Conservation (phyloP, 2,113 vertebrate genomes). For the Bufo gargarizans region DNA sequence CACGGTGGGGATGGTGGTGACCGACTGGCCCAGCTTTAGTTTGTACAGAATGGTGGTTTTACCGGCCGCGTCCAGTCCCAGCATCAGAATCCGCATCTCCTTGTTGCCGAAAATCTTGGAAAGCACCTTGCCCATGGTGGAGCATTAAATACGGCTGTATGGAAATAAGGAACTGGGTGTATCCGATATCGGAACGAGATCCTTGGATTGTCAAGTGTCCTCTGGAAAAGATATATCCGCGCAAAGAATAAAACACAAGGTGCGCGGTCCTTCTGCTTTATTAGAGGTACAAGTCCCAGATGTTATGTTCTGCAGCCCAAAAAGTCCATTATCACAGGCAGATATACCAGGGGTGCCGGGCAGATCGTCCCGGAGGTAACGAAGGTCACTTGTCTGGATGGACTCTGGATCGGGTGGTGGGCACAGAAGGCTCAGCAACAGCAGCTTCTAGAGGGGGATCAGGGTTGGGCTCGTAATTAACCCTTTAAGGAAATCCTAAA, state of each 20-base stretch:
- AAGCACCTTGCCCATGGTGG: slow-evolving; percentile 96
- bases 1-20: slow-evolving; percentile 98
- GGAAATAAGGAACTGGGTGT: neutral
- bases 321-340: neutral
- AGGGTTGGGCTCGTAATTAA: too few relatives aligned
- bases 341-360: neutral
- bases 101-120: slow-evolving; percentile 99
- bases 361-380: neutral
- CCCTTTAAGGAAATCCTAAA: neutral
- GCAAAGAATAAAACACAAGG: neutral
- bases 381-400: neutral
- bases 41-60: slow-evolving; percentile 99
- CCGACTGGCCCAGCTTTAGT: slow-evolving; percentile 97
- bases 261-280: neutral
- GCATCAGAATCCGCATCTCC: slow-evolving; percentile 99
- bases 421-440: neutral
- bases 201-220: neutral
- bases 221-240: neutral
- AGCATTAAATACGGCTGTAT: slow-evolving; percentile 75
- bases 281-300: neutral
- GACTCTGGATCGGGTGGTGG: neutral
- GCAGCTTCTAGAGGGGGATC: too few relatives aligned
- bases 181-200: neutral
- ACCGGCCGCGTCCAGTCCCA: slow-evolving; percentile 95
- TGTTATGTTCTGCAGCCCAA: neutral